Percentiles rank a stretch among this genome's conserved stretches.
These are phyloP conservation scores for Sipha flava DNA, from an alignment of 1,140 invertebrate genomes.

Conservation along the genomic window DNA sequence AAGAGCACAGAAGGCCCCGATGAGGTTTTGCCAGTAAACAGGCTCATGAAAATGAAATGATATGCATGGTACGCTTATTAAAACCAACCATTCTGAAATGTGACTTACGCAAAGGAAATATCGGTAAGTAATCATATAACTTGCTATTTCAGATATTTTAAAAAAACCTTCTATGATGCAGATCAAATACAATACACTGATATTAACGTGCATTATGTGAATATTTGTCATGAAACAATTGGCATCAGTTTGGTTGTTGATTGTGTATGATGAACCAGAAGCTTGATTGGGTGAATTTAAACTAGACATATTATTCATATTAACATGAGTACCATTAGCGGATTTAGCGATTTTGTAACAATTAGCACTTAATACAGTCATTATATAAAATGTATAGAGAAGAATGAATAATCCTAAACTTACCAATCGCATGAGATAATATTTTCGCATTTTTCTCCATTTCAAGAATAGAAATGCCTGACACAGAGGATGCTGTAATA, in stretches of 20 bases:
- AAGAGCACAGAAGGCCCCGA: constrained; percentile 71
- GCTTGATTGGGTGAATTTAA: too few species aligned
- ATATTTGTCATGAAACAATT: not conserved
- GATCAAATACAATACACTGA: constrained; percentile 65
- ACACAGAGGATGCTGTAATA: constrained; percentile 70
- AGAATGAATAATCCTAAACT: constrained; percentile 71
- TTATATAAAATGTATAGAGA: constrained; percentile 64
- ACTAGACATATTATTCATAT: too few species aligned
- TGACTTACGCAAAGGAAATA: constrained; percentile 74
- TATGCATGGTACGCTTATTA: constrained; percentile 71
- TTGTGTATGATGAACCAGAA: too few species aligned
- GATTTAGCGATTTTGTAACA: constrained; percentile 62
- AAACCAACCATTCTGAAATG: constrained; percentile 74
- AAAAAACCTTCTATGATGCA: constrained; percentile 65
- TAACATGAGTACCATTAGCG: too few species aligned
- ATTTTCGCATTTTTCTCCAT: constrained; percentile 82
- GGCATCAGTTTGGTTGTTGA: too few species aligned
- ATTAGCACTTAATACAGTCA: constrained; percentile 64
- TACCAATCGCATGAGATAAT: constrained; percentile 67
- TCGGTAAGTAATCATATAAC: constrained; percentile 62
- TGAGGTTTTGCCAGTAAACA: constrained; percentile 69
- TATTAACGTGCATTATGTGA: constrained; percentile 37
- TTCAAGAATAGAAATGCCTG: constrained; percentile 74
- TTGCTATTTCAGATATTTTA: constrained; percentile 67
- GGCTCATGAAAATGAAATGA: constrained; percentile 65